phyloP scores from a whole-genome alignment of 2,888 invertebrate species.

The Chalcis sispes region DNA sequence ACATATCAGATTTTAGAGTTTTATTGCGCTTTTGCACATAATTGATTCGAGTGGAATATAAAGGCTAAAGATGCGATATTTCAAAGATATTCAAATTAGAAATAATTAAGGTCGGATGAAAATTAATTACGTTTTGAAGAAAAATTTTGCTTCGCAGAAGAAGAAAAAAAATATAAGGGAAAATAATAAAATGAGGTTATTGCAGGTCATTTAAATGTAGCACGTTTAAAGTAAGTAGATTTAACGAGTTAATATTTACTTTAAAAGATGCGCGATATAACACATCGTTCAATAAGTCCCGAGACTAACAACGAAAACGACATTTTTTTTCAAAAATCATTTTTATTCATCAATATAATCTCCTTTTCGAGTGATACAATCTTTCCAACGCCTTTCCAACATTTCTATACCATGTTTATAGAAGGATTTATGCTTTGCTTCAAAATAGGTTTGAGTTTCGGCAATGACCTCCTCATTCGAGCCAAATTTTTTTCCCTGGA shows the following conservation, averaged over 20 bases:
- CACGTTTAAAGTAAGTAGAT: too few species aligned
- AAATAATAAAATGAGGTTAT: neutral
- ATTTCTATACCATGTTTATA: too few species aligned
- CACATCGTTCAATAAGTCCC: neutral
- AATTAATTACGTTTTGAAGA: neutral
- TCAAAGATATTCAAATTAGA: slow-evolving; percentile 40
- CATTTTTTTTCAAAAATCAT: too few species aligned
- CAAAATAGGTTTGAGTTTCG: too few species aligned
- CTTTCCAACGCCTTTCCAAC: too few species aligned
- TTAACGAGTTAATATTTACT: too few species aligned
- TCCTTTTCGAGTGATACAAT: too few species aligned
- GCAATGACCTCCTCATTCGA: too few species aligned
- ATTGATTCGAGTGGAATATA: neutral
- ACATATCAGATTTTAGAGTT: neutral
- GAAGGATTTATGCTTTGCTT: too few species aligned
- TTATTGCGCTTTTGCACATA: neutral
- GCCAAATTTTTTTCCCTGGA: too few species aligned
- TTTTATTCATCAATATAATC: too few species aligned
- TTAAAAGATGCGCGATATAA: neutral
- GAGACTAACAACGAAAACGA: too few species aligned
- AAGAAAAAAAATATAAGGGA: neutral
- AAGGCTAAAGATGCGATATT: neutral
- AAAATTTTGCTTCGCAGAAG: neutral
- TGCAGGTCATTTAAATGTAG: neutral
- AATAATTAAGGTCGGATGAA: slow-evolving; percentile 40